Conservation (phyloP, 2,113 vertebrate species). For the Taurulus bubalis region DNA sequence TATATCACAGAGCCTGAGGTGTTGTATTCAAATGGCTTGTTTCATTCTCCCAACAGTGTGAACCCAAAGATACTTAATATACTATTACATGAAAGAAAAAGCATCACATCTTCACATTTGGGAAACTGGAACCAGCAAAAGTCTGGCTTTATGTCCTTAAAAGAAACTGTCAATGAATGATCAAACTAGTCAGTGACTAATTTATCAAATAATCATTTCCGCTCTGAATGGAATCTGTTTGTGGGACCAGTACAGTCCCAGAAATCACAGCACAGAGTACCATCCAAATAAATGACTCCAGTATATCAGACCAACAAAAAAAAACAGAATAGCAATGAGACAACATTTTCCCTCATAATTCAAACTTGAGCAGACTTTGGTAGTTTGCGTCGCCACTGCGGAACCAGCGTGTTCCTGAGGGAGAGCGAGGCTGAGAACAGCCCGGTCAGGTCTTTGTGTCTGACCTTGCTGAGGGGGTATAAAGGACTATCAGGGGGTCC, state of each 20-base stretch:
- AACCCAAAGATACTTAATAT: background rate
- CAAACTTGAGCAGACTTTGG: slow-evolving; percentile 1
- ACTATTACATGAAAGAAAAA: background rate
- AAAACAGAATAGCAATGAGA: background rate
- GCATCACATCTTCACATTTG: background rate
- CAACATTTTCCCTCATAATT: background rate
- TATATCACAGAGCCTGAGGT: background rate
- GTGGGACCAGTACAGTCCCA: background rate
- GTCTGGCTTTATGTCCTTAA: background rate
- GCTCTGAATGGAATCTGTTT: background rate
- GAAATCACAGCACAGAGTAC: background rate
- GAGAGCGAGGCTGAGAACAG: slow-evolving; percentile 66
- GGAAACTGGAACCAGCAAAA: background rate
- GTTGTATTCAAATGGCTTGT: background rate
- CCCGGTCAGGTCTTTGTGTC: slow-evolving; percentile 75
- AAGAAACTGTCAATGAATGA: background rate
- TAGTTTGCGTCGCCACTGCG: background rate
- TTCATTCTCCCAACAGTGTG: background rate
- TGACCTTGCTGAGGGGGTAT: slow-evolving; percentile 70
- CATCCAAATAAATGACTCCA: background rate
- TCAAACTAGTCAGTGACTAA: background rate
- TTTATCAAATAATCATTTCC: background rate
- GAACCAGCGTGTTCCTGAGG: slow-evolving; percentile 44
- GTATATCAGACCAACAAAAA: background rate
- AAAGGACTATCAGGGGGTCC: slow-evolving; percentile 67